Base-by-base conservation (phyloP, 2,888 invertebrate species). In the Tetragonisca angustula region DNA sequence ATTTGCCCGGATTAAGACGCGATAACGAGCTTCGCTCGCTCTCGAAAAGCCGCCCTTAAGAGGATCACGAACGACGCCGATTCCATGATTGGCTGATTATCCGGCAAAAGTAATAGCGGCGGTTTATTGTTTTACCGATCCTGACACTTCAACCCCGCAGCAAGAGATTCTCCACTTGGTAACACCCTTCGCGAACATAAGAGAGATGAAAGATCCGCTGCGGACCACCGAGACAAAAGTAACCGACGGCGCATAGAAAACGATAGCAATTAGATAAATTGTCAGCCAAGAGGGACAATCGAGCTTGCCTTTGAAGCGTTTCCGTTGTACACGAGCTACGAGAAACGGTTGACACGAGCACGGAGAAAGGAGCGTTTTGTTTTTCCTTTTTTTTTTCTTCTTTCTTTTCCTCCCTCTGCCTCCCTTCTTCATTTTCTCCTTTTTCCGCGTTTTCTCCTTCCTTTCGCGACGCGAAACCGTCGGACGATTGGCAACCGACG, bases 21-120 rank as follows among this genome's bases (percentile, higher is more conserved):
- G 93, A 93, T 93, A 93, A 93, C 93, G 92, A 93, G 92, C 90
- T 88, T 77, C 84, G 82, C 84, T 87, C 89, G 81, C 88, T 87
- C 89, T 90, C 84, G 90, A 89, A 88, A 87, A 90, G 89, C 89
- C 86, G 82, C 82, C 86, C 87, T 86, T 89, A 87, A 90, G 88
- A 90, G 90, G 89, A 90, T 90, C 87, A 89, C 85, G 88, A 88
- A 84, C 88, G 89, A 88, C 85, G 80, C 84, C 87, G 88, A 88
- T 88, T 83, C 85, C 76, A 76, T 91, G 91, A 91, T 91, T 91
- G 91, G 90, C 90, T 91, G 89, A 91, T 91, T 91, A 91, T 90
- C 85, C 90, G 80, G 81, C 83, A 83, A 87, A 78, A 81, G 88
- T 90, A 88, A 87, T 84, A 84, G 76, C 83, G 85, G 83, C 84